Evolutionary conservation across 1,140 invertebrate genomes (phyloP).

Genomic region (Ditylenchus dipsaci): DNA sequence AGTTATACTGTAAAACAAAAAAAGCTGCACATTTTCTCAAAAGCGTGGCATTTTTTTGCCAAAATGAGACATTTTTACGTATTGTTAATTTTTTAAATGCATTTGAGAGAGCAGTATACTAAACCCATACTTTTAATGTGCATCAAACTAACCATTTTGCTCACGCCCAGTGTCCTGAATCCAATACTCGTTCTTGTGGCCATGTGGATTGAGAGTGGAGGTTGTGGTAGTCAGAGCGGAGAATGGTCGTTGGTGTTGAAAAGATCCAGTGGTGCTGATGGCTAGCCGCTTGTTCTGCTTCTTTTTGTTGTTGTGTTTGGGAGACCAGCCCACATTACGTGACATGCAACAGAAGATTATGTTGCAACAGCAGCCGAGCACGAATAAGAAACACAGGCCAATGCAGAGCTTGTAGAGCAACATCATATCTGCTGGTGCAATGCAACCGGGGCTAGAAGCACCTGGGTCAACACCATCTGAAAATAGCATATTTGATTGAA

Average conservation of each 20-base stretch:
- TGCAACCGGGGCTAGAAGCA: conserved; percentile 11
- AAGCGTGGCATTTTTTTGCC: too few relatives aligned
- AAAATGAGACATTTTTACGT: too few relatives aligned
- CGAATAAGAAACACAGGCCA: conserved; percentile 17
- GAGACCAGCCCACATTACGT: not conserved
- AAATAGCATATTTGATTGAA: conserved; percentile 5
- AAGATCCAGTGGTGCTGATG: not conserved
- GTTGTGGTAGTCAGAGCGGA: not conserved
- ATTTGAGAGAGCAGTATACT: too few relatives aligned
- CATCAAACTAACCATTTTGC: not conserved
- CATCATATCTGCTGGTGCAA: conserved; percentile 19
- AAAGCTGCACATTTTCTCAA: too few relatives aligned
- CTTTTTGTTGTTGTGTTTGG: not conserved
- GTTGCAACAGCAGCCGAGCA: conserved; percentile 26
- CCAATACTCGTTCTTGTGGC: not conserved
- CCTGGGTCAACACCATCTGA: conserved; percentile 13
- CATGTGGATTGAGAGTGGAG: not conserved
- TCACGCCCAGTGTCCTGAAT: conserved; percentile 4
- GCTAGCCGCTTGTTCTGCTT: not conserved
- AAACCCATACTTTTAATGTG: too few relatives aligned
- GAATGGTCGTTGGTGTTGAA: not conserved
- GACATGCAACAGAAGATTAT: conserved; percentile 28
- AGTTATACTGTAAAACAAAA: too few relatives aligned
- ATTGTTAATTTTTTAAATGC: too few relatives aligned
- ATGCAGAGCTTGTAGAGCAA: conserved; percentile 31